A percentile compares a stretch with the other conserved stretches of the same genome.
phyloP scores from a whole-genome alignment of 2,888 invertebrate species.

The Schizotus pectinicornis region DNA sequence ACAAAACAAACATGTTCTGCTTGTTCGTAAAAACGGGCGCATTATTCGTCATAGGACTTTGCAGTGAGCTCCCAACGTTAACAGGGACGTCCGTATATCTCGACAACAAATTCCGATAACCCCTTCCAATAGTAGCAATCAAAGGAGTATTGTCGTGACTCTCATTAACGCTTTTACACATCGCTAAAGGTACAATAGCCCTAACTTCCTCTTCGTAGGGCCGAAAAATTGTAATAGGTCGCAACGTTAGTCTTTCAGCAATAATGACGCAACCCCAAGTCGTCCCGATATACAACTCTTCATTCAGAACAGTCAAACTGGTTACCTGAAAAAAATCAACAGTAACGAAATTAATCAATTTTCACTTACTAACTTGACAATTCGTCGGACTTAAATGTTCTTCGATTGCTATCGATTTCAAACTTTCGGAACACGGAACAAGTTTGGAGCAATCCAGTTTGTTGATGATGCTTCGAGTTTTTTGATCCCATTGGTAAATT shows the following conservation, averaged over 20 bases:
- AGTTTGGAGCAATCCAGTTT: slow-evolving; percentile 91
- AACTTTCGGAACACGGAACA: slow-evolving; percentile 89
- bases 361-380: slow-evolving; percentile 66
- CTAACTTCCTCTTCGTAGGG: slow-evolving; percentile 85
- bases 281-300: slow-evolving; percentile 87
- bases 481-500: slow-evolving; percentile 86
- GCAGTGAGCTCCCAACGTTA: slow-evolving; percentile 53
- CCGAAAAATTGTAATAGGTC: slow-evolving; percentile 91
- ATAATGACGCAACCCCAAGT: slow-evolving; percentile 95
- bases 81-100: slow-evolving; percentile 65
- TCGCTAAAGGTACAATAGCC: slow-evolving; percentile 66
- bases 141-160: slow-evolving; percentile 60
- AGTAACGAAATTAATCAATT: background rate
- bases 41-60: slow-evolving; percentile 49
- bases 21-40: slow-evolving; percentile 36
- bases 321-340: slow-evolving; percentile 62
- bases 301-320: slow-evolving; percentile 70
- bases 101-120: slow-evolving; percentile 79
- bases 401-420: slow-evolving; percentile 89
- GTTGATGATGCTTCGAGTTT: slow-evolving; percentile 70
- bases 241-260: slow-evolving; percentile 78
- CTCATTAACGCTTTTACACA: slow-evolving; percentile 53
- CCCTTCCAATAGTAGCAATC: slow-evolving; percentile 82
- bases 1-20: slow-evolving; percentile 68
- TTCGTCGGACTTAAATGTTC: slow-evolving; percentile 81